Base-by-base conservation (phyloP, 2,797 vertebrate genomes). In the Morelia viridis region DNA sequence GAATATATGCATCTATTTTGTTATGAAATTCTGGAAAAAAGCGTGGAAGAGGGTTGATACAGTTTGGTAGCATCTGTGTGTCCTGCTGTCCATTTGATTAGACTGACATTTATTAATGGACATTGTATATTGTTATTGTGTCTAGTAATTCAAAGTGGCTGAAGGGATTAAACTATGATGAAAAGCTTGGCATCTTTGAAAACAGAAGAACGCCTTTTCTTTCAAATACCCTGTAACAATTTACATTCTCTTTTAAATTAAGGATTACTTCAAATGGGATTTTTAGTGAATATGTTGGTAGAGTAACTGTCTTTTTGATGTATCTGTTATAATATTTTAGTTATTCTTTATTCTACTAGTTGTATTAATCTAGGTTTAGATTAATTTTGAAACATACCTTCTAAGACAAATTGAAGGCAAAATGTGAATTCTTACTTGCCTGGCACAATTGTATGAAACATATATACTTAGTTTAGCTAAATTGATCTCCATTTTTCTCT, bases 111-210 rank as follows among this genome's bases (percentile, higher is more conserved):
- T 91, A 31, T 0, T 90, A 93, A 85, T 65, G 31, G 15, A 92
- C 92, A 87, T 19, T 85, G 10, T 24, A 87, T 85, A 76, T 46
- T 90, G 92, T 85, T 89, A 4, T 50, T 87, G 17, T 95, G 90
- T 89, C 57, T 87, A 92, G 84, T 94, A 0, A 65, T 93, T 41
- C 71, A 94, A 90, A 53, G 88, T 76, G 53, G 56, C 87, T 9
- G 60, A 58, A 64, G 71, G 65, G 87, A 61, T 93, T 80, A 90
- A 46, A 31, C 65, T 46, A 35, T 31, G 89, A 15, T 91, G 88
- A 87, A 58, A 65, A 80, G 60, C 1, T 0, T 13, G n/a, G 65
- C 46, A 64, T 87, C 10, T n/a, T 0, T 31, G 56, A 53, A 91
- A 15, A 87, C 24, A 50, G 86, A 90, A 71, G 57, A 84, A 13